A percentile compares a stretch with the other conserved stretches of the same genome.
These are phyloP conservation scores for Aplochiton taeniatus DNA, from an alignment of 2,797 vertebrate species.

Conservation along the genomic window DNA sequence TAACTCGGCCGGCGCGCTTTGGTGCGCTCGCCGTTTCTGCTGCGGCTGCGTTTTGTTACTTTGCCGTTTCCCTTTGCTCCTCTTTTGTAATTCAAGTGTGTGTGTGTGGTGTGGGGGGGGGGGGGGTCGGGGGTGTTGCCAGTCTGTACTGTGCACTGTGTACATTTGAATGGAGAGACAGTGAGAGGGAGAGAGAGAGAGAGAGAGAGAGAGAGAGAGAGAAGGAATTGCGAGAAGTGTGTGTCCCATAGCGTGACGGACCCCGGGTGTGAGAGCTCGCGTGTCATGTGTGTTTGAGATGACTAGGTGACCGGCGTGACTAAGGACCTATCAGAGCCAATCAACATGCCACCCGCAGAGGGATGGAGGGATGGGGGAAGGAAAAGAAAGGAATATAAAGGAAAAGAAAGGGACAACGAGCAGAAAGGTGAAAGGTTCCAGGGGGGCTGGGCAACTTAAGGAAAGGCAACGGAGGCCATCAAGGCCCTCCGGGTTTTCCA, in stretches of 20 bases:
- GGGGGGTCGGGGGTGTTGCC: neutral
- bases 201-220: conserved; percentile 29
- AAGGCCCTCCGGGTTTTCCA: too few species aligned
- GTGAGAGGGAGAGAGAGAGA: neutral
- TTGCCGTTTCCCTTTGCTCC: conserved; percentile 54
- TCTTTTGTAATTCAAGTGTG: conserved; percentile 43
- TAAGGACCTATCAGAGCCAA: neutral
- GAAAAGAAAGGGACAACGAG: neutral
- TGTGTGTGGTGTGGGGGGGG: neutral
- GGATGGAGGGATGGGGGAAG: neutral
- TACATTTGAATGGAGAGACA: neutral
- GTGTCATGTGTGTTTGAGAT: neutral
- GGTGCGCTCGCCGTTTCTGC: conserved; percentile 68
- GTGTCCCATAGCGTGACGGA: neutral
- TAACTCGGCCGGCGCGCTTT: conserved; percentile 64
- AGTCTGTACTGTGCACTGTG: neutral
- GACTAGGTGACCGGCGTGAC: neutral
- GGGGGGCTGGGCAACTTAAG: neutral
- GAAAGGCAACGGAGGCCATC: too few species aligned
- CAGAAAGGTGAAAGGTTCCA: neutral
- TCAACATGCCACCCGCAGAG: neutral
- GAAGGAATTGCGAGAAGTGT: conserved; percentile 33
- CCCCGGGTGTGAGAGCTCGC: too few species aligned
- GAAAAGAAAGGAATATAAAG: neutral
- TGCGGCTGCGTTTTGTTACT: conserved; percentile 71